phyloP scores from a whole-genome alignment of 1,140 invertebrate genomes.

The Phortica variegata region DNA sequence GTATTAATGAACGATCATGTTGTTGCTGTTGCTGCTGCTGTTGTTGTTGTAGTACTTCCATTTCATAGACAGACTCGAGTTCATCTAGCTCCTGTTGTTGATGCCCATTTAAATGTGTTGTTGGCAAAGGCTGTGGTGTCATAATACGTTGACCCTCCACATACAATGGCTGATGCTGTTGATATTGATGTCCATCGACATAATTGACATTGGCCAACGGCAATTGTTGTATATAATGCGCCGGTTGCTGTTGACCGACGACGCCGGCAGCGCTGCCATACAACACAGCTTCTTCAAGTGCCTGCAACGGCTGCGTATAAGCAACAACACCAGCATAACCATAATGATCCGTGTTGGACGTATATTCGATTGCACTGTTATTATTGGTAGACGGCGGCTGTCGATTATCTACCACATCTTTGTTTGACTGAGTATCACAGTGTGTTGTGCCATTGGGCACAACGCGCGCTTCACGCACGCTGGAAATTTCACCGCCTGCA shows the following conservation, averaged over 20 bases:
- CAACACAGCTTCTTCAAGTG: too few species aligned
- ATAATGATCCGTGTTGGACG: too few species aligned
- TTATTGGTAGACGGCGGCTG: too few species aligned
- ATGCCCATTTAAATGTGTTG: slow-evolving; percentile 36
- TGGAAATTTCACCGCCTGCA: neutral
- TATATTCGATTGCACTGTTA: too few species aligned
- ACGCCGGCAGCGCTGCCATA: too few species aligned
- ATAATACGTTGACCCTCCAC: slow-evolving; percentile 17
- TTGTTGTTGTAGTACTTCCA: slow-evolving; percentile 32
- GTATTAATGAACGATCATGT: slow-evolving; percentile 2
- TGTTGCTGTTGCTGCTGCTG: slow-evolving; percentile 28
- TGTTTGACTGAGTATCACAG: slow-evolving; percentile 40
- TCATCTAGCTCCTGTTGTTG: slow-evolving; percentile 38
- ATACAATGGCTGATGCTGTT: slow-evolving; percentile 26
- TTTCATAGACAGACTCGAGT: slow-evolving; percentile 29
- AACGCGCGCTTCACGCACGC: slow-evolving; percentile 39
- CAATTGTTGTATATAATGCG: slow-evolving; percentile 35
- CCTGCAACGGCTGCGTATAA: too few species aligned
- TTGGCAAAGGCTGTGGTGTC: slow-evolving; percentile 35
- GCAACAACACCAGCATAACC: too few species aligned
- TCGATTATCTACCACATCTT: slow-evolving; percentile 38
- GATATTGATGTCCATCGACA: slow-evolving; percentile 32
- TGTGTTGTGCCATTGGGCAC: slow-evolving; percentile 35
- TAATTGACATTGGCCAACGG: slow-evolving; percentile 32
- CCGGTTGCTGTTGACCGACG: slow-evolving; percentile 28